Conservation (phyloP, 2,797 vertebrate genomes). For the Pseudochirops corinnae region DNA sequence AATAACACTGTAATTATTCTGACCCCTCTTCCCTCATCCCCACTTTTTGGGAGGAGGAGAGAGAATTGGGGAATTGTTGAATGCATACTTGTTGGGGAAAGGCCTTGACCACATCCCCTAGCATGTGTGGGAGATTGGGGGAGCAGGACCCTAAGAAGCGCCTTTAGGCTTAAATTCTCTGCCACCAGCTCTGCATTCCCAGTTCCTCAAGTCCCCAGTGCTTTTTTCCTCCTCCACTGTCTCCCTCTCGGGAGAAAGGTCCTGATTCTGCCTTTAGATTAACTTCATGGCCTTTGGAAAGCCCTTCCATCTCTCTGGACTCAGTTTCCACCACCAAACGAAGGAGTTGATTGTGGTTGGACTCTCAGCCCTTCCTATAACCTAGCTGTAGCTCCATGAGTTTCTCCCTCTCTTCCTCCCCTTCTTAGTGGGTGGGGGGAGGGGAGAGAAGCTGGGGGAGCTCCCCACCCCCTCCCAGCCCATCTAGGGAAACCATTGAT, state of each 20-base stretch:
- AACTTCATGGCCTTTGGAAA: neutral
- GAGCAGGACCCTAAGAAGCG: neutral
- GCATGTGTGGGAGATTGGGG: neutral
- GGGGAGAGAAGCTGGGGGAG: conserved; percentile 19
- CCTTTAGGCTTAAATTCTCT: neutral
- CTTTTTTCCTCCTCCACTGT: neutral
- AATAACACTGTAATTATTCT: conserved; percentile 76
- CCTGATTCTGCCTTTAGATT: neutral
- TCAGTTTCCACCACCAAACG: neutral
- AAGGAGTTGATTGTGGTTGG: neutral
- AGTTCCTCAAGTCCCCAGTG: neutral
- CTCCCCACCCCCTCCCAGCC: neutral
- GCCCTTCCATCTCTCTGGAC: neutral
- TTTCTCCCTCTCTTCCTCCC: conserved; percentile 31
- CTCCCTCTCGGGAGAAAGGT: neutral
- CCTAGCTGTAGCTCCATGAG: neutral
- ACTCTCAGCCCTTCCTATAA: neutral
- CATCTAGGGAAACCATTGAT: conserved; percentile 70
- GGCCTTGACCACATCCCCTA: neutral
- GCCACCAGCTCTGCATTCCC: neutral
- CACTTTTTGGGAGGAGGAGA: conserved; percentile 63
- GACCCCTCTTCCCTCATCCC: conserved; percentile 67
- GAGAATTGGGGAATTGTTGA: conserved; percentile 53
- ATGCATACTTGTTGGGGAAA: neutral
- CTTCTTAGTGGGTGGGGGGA: conserved; percentile 45